Percentiles rank a stretch among this genome's conserved stretches.
These are phyloP conservation scores for Remorina albescens DNA, from an alignment of 2,797 vertebrate species.

Conservation along the genomic window DNA sequence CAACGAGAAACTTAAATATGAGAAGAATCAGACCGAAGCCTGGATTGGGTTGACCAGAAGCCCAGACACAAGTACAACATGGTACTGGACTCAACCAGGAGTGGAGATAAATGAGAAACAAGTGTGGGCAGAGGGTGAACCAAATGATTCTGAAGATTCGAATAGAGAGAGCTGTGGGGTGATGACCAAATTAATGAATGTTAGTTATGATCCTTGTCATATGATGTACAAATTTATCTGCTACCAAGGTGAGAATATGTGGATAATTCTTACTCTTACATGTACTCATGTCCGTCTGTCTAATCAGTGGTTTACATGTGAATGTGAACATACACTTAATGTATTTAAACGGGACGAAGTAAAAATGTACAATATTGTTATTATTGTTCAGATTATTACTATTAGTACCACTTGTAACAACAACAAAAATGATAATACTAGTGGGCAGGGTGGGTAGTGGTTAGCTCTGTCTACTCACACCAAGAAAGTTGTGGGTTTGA, in stretches of 20 bases:
- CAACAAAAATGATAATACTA: too few relatives aligned
- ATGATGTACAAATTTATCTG: background rate
- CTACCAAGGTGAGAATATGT: constrained; percentile 42
- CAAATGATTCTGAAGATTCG: too few relatives aligned
- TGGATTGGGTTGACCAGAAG: constrained; percentile 56
- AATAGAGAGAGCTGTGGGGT: too few relatives aligned
- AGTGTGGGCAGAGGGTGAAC: fast-evolving
- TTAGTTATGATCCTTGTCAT: too few relatives aligned
- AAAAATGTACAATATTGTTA: too few relatives aligned
- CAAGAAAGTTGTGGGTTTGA: too few relatives aligned
- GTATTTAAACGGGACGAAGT: too few relatives aligned
- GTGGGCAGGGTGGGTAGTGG: too few relatives aligned
- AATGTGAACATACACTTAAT: background rate
- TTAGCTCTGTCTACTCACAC: too few relatives aligned
- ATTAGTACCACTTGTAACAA: too few relatives aligned
- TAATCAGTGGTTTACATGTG: background rate
- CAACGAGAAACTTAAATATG: background rate
- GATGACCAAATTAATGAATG: too few relatives aligned
- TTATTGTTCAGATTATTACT: too few relatives aligned
- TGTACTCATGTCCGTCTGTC: background rate
- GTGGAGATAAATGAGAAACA: fast-evolving
- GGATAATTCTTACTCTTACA: background rate
- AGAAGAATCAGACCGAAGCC: fast-evolving
- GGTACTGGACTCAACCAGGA: constrained; percentile 57
- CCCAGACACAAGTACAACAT: background rate